Evolutionary conservation across 2,888 invertebrate genomes (phyloP).

Genomic region (Ormia ochracea): DNA sequence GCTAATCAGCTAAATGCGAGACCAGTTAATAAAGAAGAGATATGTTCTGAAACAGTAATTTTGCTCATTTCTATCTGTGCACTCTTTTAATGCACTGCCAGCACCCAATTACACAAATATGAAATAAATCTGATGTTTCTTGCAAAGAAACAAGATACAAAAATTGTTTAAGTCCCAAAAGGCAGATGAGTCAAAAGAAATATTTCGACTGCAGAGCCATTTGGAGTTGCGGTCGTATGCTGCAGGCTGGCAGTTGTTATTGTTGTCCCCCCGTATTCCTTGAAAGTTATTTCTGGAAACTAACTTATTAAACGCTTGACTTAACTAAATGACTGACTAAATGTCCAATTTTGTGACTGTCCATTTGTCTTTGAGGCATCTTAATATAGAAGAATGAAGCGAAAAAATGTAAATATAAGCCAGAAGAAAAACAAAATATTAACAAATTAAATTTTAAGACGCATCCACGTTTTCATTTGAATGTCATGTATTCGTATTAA

Average conservation of each 20-base stretch:
- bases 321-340: constrained; percentile 62
- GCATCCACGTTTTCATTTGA: constrained; percentile 27
- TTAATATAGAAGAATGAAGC: constrained; percentile 49
- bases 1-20: no score
- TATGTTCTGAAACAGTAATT: no score
- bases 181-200: constrained; percentile 28
- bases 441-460: constrained; percentile 52
- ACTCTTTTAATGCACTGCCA: constrained; percentile 13
- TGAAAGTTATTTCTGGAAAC: constrained; percentile 47
- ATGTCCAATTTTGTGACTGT: constrained; percentile 61
- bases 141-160: constrained; percentile 11
- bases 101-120: constrained; percentile 40
- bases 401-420: constrained; percentile 13
- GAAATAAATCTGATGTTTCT: constrained; percentile 27
- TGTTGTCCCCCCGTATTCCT: constrained; percentile 18
- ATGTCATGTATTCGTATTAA: constrained; percentile 24
- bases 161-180: neutral
- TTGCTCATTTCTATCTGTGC: neutral
- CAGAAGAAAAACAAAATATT: constrained; percentile 3
- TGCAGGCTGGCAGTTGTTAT: constrained; percentile 23
- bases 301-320: constrained; percentile 58
- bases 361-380: constrained; percentile 60
- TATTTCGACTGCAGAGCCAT: neutral
- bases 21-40: no score
- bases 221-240: neutral